These are phyloP conservation scores for Caenorhabditis tropicalis DNA, from an alignment of 1,140 invertebrate species.

Conservation along the genomic window DNA sequence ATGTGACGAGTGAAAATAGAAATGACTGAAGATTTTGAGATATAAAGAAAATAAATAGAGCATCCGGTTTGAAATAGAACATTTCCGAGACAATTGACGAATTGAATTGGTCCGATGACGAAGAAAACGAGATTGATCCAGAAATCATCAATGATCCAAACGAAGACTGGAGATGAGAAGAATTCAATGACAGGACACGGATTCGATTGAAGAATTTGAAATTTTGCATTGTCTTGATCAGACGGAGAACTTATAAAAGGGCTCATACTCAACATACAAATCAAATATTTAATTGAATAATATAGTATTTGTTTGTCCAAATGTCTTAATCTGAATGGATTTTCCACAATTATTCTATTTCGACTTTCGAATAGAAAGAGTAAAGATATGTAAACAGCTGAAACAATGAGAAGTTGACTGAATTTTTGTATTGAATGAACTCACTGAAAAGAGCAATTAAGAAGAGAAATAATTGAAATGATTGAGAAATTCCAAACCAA, in stretches of 20 bases:
- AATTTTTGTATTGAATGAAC: neutral
- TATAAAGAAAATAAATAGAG: neutral
- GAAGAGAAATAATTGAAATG: neutral
- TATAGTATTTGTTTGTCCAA: neutral
- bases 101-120: neutral
- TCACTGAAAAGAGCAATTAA: neutral
- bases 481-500: neutral
- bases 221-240: neutral
- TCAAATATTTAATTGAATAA: neutral
- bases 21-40: neutral
- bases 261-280: neutral
- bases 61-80: neutral
- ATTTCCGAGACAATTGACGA: neutral
- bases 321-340: neutral
- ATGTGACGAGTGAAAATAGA: neutral
- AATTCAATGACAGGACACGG: neutral
- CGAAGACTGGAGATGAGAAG: neutral
- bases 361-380: neutral
- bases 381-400: neutral
- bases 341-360: neutral
- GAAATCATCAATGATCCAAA: neutral
- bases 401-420: neutral
- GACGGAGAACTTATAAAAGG: neutral
- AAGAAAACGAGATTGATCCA: neutral
- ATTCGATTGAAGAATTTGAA: neutral